phyloP scores from a whole-genome alignment of 2,888 invertebrate species.

The Diaprepes abbreviatus region DNA sequence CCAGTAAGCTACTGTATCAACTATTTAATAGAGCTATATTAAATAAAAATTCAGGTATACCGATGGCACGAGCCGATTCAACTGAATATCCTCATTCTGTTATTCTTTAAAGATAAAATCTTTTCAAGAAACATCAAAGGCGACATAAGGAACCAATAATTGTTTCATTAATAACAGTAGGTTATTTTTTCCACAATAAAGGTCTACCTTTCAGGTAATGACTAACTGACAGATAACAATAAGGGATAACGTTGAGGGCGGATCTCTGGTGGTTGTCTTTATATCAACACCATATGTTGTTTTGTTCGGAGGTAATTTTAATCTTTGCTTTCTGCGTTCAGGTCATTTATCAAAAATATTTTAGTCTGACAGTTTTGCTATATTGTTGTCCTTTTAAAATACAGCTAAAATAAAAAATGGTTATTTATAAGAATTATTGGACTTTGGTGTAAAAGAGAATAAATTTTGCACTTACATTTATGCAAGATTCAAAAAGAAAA shows the following conservation, averaged over 20 bases:
- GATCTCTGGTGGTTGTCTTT: constrained; percentile 8
- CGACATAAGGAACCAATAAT: not conserved
- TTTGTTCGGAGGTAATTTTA: not conserved
- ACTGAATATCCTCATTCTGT: not conserved
- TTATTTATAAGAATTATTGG: too few species aligned
- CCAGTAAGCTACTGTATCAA: too few species aligned
- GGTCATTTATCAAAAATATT: not conserved
- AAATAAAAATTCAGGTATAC: too few species aligned
- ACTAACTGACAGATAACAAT: constrained; percentile 9
- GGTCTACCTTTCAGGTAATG: constrained; percentile 16
- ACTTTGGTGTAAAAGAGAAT: too few species aligned
- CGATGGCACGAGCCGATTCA: not conserved
- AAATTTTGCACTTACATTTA: too few species aligned
- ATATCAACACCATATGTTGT: constrained; percentile 13
- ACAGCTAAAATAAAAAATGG: too few species aligned
- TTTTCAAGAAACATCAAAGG: not conserved
- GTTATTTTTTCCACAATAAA: not conserved
- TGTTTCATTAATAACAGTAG: not conserved
- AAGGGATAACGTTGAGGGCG: not conserved
- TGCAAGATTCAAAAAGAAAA: too few species aligned
- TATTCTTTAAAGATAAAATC: not conserved
- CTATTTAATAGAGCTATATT: too few species aligned
- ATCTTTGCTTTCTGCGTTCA: not conserved
- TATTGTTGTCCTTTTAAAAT: too few species aligned
- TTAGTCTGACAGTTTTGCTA: too few species aligned